These are phyloP conservation scores for Cephus spinipes DNA, from an alignment of 2,888 invertebrate species.

Conservation along the genomic window DNA sequence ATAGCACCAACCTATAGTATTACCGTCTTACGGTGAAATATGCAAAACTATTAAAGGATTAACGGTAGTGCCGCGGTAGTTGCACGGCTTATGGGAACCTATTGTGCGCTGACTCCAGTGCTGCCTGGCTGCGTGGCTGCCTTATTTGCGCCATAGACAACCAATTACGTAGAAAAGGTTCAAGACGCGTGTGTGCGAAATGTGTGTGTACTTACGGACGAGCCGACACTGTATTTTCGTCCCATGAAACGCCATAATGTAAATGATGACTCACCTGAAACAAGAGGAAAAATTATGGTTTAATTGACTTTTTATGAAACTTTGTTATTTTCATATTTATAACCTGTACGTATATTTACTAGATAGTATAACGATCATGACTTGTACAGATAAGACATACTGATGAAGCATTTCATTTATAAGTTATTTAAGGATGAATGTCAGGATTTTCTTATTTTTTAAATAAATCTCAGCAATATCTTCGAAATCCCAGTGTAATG, in stretches of 20 bases:
- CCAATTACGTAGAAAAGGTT: slow-evolving; percentile 13
- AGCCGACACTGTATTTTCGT: slow-evolving; percentile 7
- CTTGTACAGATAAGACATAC: not conserved
- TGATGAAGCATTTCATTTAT: not conserved
- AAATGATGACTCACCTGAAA: slow-evolving; percentile 34
- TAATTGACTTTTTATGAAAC: not conserved
- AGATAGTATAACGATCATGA: not conserved
- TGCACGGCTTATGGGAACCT: slow-evolving; percentile 26
- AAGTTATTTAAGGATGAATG: not conserved
- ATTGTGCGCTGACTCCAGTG: slow-evolving; percentile 14
- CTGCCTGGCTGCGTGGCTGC: not conserved
- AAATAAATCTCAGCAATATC: not conserved
- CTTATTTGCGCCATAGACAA: slow-evolving; percentile 7
- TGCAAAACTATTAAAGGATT: slow-evolving; percentile 23
- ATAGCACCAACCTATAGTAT: not conserved
- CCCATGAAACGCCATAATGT: not conserved
- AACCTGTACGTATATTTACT: not conserved
- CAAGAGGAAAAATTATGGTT: slow-evolving; percentile 10
- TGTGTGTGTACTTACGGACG: slow-evolving; percentile 16
- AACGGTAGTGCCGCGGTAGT: slow-evolving; percentile 22
- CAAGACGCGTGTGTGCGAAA: slow-evolving; percentile 14
- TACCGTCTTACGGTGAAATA: slow-evolving; percentile 20
- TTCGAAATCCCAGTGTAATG: not conserved
- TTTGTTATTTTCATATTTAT: not conserved
- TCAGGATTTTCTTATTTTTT: not conserved